Conservation (phyloP, 2,113 vertebrate species). For the Vulpes lagopus region DNA sequence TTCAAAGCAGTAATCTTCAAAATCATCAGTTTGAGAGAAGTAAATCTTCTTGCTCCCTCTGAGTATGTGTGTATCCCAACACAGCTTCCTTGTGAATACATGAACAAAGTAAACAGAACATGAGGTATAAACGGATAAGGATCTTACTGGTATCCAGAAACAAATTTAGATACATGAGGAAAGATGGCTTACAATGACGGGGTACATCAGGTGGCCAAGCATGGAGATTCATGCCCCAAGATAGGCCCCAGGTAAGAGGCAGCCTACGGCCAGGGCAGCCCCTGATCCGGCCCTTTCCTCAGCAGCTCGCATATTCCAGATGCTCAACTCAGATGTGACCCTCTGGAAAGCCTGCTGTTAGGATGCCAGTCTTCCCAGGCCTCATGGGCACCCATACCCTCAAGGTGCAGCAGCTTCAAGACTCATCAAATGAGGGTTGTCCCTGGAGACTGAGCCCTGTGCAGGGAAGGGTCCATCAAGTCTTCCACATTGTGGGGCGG, state of each 20-base stretch:
- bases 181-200: background rate
- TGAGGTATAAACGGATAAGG: background rate
- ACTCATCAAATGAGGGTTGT: background rate
- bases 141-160: background rate
- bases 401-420: accelerated
- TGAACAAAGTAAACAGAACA: background rate
- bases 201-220: background rate
- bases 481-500: background rate
- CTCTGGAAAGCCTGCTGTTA: background rate
- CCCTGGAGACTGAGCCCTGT: background rate
- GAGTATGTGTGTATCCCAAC: no score
- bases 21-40: background rate
- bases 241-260: background rate
- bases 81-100: background rate
- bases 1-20: background rate
- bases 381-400: background rate
- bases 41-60: background rate
- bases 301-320: background rate
- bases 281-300: background rate
- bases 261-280: background rate
- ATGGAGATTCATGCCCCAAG: background rate
- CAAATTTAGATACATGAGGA: background rate
- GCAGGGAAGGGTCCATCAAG: background rate
- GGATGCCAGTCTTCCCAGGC: no score
- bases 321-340: background rate